phyloP scores from a whole-genome alignment of 2,113 vertebrate species.

The Hemibagrus wyckioides region DNA sequence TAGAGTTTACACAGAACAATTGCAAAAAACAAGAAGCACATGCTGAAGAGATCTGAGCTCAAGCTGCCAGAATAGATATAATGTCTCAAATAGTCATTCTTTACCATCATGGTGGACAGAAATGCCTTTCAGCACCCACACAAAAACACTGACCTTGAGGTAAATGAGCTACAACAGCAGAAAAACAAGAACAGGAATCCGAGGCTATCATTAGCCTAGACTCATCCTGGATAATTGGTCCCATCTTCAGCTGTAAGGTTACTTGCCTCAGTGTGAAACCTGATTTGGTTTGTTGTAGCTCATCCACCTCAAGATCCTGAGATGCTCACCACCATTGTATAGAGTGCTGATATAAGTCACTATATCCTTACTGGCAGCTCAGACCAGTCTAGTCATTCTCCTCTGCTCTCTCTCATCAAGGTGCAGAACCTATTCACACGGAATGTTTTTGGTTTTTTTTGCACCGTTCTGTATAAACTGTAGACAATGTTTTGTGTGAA shows the following conservation, averaged over 20 bases:
- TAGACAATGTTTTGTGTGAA: neutral
- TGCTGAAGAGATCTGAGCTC: too few species aligned
- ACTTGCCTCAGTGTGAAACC: too few species aligned
- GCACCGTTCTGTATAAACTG: too few species aligned
- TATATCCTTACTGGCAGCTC: neutral
- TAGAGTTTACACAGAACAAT: neutral
- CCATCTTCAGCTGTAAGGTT: neutral
- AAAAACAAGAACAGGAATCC: neutral
- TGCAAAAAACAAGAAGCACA: neutral
- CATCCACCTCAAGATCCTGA: too few species aligned
- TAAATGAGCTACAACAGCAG: too few species aligned
- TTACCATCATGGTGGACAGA: too few species aligned
- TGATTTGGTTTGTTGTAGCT: too few species aligned
- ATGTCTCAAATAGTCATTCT: neutral
- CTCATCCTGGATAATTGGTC: neutral
- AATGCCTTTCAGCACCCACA: neutral
- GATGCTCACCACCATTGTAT: too few species aligned
- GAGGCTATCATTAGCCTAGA: neutral
- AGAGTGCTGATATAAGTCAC: neutral
- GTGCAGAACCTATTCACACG: neutral
- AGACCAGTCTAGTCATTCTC: neutral
- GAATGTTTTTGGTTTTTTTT: neutral
- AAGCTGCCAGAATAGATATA: neutral
- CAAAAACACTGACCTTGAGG: neutral
- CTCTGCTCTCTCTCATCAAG: neutral